These are phyloP conservation scores for Acipenser oxyrinchus DNA, from an alignment of 2,797 vertebrate genomes.

Conservation along the genomic window DNA sequence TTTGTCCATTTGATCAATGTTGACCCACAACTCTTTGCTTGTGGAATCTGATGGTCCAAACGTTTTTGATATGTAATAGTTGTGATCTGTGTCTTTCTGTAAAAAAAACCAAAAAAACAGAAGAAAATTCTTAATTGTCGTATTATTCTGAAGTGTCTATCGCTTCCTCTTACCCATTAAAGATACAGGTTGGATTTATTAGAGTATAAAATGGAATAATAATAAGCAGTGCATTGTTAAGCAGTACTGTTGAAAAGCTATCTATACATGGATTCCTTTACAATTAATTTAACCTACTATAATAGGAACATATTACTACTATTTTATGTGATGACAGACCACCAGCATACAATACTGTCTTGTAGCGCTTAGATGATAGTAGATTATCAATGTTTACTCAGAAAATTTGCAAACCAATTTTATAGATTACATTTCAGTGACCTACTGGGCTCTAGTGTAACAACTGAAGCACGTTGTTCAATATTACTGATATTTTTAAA, in stretches of 20 bases:
- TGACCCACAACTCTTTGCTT: constrained; percentile 88
- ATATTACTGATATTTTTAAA: not conserved
- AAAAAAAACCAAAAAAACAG: constrained; percentile 13
- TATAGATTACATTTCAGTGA: constrained; percentile 17
- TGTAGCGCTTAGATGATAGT: not conserved
- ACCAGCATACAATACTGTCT: not conserved
- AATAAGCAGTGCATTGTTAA: no score
- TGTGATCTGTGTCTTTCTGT: constrained; percentile 90
- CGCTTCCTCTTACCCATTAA: no score
- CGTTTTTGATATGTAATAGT: constrained; percentile 90
- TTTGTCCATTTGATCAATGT: constrained; percentile 94
- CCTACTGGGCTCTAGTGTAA: no score
- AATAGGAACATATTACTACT: constrained; percentile 15
- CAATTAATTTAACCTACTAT: not conserved
- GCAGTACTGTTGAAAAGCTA: constrained; percentile 1
- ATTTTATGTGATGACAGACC: constrained; percentile 12
- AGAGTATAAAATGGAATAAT: no score
- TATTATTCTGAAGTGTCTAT: no score
- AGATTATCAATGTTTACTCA: constrained; percentile 9
- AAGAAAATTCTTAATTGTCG: not conserved
- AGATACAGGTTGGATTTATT: no score
- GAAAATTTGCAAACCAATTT: constrained; percentile 2
- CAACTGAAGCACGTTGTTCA: not conserved
- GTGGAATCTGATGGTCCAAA: constrained; percentile 75
- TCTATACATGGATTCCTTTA: constrained; percentile 20